These are phyloP conservation scores for Sigmodon hispidus DNA, from an alignment of 2,113 vertebrate genomes.

Conservation along the genomic window DNA sequence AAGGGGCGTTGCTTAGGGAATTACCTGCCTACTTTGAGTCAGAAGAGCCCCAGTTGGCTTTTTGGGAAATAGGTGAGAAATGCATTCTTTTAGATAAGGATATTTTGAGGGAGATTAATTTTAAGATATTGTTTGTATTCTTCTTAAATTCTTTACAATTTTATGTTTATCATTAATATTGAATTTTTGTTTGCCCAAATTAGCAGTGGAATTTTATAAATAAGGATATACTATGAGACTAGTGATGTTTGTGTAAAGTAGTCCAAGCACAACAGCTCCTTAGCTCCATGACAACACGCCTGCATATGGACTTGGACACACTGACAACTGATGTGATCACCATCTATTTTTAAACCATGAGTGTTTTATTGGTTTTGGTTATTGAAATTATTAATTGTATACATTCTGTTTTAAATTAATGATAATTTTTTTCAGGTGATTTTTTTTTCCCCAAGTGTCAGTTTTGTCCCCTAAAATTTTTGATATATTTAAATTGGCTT, in stretches of 20 bases:
- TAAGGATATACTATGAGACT: constrained; percentile 47
- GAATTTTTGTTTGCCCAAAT: constrained; percentile 45
- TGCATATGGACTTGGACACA: constrained; percentile 31
- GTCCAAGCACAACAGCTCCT: constrained; percentile 41
- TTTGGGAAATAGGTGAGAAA: constrained; percentile 44
- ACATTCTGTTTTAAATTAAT: constrained; percentile 1
- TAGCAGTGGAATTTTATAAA: constrained; percentile 40
- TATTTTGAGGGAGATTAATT: constrained; percentile 39
- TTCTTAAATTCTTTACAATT: constrained; percentile 33
- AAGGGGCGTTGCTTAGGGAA: constrained; percentile 31
- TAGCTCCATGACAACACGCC: neutral
- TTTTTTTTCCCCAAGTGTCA: constrained; percentile 26
- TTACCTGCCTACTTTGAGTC: constrained; percentile 29
- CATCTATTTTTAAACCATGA: constrained; percentile 42
- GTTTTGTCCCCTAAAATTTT: constrained; percentile 42
- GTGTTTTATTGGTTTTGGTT: neutral
- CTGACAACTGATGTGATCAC: constrained; percentile 12
- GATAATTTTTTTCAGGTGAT: constrained; percentile 23
- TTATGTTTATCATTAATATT: constrained; percentile 26
- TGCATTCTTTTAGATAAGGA: constrained; percentile 51
- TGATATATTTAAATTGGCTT: constrained; percentile 31
- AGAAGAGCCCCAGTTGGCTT: constrained; percentile 49
- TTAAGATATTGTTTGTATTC: constrained; percentile 23
- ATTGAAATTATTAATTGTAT: constrained; percentile 56
- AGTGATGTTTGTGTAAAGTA: neutral